These are phyloP conservation scores for Illadopsis cleaveri DNA, from an alignment of 2,113 vertebrate genomes.

Conservation along the genomic window DNA sequence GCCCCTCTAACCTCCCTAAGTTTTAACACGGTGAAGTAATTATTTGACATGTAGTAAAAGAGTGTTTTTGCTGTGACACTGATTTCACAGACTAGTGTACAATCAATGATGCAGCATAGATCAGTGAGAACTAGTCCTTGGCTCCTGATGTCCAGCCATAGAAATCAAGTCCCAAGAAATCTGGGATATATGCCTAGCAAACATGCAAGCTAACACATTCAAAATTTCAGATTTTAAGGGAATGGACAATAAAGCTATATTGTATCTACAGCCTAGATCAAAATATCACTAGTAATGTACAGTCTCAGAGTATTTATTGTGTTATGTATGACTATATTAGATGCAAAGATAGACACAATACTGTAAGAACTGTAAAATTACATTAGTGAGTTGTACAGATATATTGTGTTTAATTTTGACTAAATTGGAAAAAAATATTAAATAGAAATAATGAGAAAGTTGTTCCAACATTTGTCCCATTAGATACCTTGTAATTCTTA, in stretches of 20 bases:
- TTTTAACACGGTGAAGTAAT: not conserved
- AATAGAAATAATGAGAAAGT: not conserved
- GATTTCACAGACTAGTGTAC: not conserved
- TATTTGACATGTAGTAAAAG: not conserved
- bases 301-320: not conserved
- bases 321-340: not conserved
- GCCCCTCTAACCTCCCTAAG: accelerated
- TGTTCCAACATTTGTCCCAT: not conserved
- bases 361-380: not conserved
- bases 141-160: not conserved
- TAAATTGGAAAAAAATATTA: not conserved
- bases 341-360: not conserved
- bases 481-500: not conserved
- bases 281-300: not conserved
- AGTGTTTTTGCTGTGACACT: not conserved
- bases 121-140: not conserved
- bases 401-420: not conserved
- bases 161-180: not conserved
- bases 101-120: not conserved
- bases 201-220: not conserved
- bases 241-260: not conserved
- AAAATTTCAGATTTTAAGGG: not conserved
- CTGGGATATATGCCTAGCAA: not conserved
- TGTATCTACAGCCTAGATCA: not conserved
- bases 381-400: not conserved